Conservation (phyloP, 2,888 invertebrate species). For the Melanchra persicariae region DNA sequence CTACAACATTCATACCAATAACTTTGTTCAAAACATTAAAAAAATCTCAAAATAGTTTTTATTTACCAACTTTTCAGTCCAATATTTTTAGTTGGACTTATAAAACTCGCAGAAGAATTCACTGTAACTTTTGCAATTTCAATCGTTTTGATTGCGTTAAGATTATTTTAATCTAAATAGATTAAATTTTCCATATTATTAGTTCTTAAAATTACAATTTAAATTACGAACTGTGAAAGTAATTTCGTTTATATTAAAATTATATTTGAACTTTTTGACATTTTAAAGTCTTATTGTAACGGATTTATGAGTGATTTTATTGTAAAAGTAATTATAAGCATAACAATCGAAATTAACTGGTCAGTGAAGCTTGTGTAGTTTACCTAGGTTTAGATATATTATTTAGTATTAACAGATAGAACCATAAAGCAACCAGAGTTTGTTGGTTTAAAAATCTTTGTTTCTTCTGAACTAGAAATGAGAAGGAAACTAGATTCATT, state of each 20-base stretch:
- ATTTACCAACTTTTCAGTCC: slow-evolving; percentile 36
- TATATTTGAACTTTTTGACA: slow-evolving; percentile 3
- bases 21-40: not conserved
- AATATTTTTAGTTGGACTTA: slow-evolving; percentile 24
- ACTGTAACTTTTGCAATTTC: slow-evolving; percentile 53
- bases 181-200: slow-evolving; percentile 31
- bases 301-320: not conserved
- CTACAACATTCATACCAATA: not conserved
- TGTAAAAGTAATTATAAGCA: not conserved
- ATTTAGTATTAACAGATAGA: no score
- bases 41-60: slow-evolving; percentile 23
- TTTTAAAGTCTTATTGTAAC: not conserved
- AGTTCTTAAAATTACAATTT: slow-evolving; percentile 42
- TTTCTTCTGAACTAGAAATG: no score
- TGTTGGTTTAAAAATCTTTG: no score
- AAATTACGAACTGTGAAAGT: slow-evolving; percentile 18
- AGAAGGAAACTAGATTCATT: no score
- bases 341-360: no score
- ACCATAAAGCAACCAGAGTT: no score
- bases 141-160: slow-evolving; percentile 44
- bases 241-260: slow-evolving; percentile 31
- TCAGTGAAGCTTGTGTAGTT: no score
- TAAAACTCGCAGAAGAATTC: slow-evolving; percentile 37
- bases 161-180: slow-evolving; percentile 33
- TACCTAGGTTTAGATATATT: no score